A percentile compares a stretch with the other conserved stretches of the same genome.
These are phyloP conservation scores for Etheostoma perlongum DNA, from an alignment of 2,797 vertebrate species.

Conservation along the genomic window DNA sequence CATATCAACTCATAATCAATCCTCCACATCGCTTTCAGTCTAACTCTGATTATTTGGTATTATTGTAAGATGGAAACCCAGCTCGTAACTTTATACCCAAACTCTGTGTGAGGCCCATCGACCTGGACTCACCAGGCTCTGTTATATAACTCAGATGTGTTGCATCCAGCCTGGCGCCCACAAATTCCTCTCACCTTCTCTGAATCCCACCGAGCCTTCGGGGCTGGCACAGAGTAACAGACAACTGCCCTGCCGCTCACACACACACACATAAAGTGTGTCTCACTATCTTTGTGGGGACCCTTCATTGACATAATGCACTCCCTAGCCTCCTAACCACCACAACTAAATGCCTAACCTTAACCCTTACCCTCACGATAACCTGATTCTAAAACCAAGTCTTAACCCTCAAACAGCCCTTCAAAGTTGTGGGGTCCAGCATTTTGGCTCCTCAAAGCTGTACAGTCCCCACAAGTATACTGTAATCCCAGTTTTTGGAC, in stretches of 20 bases:
- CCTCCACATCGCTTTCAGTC: not conserved
- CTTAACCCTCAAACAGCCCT: too few species aligned
- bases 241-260: not conserved
- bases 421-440: too few species aligned
- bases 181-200: conserved; percentile 56
- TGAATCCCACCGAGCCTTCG: conserved; percentile 37
- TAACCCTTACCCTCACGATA: too few species aligned
- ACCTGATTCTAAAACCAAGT: too few species aligned
- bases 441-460: too few species aligned
- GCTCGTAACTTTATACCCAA: not conserved
- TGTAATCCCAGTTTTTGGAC: too few species aligned
- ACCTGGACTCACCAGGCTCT: conserved; percentile 18
- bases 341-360: too few species aligned
- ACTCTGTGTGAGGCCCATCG: conserved; percentile 14
- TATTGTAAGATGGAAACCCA: not conserved
- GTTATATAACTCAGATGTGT: conserved; percentile 54
- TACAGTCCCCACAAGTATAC: too few species aligned
- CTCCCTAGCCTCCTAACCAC: too few species aligned
- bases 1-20: too few species aligned
- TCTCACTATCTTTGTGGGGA: too few species aligned
- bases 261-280: not conserved
- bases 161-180: conserved; percentile 61
- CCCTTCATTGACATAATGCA: too few species aligned
- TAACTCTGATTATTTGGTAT: not conserved
- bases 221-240: conserved; percentile 9